Conservation (phyloP, 2,888 invertebrate species). For the Ochropleura leucogaster region DNA sequence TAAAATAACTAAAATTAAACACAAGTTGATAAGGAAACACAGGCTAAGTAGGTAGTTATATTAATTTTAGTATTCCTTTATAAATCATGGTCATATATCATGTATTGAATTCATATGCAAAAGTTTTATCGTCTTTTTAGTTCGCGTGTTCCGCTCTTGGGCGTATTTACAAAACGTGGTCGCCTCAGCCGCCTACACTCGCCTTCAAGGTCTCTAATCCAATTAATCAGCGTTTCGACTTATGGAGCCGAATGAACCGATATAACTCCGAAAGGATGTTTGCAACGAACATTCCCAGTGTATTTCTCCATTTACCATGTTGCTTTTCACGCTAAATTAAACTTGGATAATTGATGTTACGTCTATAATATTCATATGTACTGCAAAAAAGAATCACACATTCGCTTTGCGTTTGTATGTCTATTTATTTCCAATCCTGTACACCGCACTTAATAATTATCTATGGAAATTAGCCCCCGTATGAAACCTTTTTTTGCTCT, state of each 20-base stretch:
- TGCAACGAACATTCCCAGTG: conserved; percentile 49
- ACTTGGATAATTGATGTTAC: conserved; percentile 61
- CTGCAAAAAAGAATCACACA: conserved; percentile 44
- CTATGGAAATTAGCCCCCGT: conserved; percentile 55
- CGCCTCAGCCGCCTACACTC: conserved; percentile 74
- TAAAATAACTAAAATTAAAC: conserved; percentile 85
- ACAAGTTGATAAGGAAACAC: conserved; percentile 85
- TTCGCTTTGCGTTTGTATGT: conserved; percentile 42
- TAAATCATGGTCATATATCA: conserved; percentile 49
- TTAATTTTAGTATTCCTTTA: conserved; percentile 65
- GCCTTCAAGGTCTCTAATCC: conserved; percentile 79
- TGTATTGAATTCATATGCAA: conserved; percentile 31
- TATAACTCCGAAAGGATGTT: conserved; percentile 67
- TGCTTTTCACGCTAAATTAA: conserved; percentile 58
- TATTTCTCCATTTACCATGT: conserved; percentile 53
- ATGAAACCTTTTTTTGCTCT: conserved; percentile 48
- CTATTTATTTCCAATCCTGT: conserved; percentile 27
- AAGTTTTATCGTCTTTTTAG: conserved; percentile 46
- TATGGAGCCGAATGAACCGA: conserved; percentile 67
- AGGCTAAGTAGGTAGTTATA: conserved; percentile 82
- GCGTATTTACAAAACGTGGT: conserved; percentile 75
- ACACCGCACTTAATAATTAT: conserved; percentile 43
- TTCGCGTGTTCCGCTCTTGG: conserved; percentile 63
- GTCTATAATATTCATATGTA: conserved; percentile 33
- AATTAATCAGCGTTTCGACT: conserved; percentile 76